phyloP scores from a whole-genome alignment of 2,888 invertebrate genomes.

The Athrips mouffetella region DNA sequence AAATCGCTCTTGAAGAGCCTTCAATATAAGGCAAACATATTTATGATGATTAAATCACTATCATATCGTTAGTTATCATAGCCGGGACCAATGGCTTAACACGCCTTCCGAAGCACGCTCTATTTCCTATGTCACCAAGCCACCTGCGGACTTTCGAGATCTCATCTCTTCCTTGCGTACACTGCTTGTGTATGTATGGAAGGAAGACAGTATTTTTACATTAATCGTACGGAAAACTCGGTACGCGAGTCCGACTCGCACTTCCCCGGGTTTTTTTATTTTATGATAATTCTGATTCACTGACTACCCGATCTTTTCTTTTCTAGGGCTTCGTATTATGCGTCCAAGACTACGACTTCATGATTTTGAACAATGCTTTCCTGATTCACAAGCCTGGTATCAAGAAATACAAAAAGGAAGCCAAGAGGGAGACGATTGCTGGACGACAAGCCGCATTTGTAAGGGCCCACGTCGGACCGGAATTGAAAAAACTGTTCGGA shows the following conservation, averaged over 20 bases:
- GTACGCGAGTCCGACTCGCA: too few species aligned
- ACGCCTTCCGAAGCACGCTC: too few species aligned
- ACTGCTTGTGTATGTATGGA: too few species aligned
- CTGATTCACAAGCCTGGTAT: conserved; percentile 95
- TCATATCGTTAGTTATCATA: too few species aligned
- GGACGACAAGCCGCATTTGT: conserved; percentile 87
- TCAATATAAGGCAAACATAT: too few species aligned
- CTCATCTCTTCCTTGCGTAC: too few species aligned
- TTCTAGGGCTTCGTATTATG: conserved; percentile 93
- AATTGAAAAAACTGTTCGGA: conserved; percentile 91
- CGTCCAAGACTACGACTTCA: conserved; percentile 93
- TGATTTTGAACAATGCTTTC: conserved; percentile 95
- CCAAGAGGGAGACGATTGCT: conserved; percentile 85
- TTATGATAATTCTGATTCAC: neutral
- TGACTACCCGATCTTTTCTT: conserved; percentile 11
- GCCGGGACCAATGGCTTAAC: too few species aligned
- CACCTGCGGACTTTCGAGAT: too few species aligned
- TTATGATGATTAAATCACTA: too few species aligned
- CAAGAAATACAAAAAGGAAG: conserved; percentile 88
- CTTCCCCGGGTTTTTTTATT: neutral
- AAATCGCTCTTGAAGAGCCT: too few species aligned
- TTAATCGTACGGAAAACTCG: neutral
- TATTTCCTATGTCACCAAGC: too few species aligned
- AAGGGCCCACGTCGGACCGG: conserved; percentile 88
- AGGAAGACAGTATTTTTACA: too few species aligned